Percentiles rank a stretch among this genome's conserved stretches.
Conservation (phyloP, 2,113 vertebrate species). For the Mellivora capensis region DNA sequence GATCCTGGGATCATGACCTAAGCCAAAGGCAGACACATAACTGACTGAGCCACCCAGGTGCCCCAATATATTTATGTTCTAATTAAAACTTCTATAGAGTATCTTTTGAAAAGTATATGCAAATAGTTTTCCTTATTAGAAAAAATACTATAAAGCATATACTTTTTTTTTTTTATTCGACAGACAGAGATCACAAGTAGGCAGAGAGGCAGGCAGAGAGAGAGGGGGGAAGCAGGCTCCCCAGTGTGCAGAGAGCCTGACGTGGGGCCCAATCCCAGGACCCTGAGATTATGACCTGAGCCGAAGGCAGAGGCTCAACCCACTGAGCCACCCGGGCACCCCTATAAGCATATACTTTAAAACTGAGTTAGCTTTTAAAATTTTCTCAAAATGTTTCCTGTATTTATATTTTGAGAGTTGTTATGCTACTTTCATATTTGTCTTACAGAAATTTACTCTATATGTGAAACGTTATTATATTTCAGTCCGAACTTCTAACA, state of each 20-base stretch:
- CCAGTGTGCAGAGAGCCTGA: too few species aligned
- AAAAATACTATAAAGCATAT: not conserved
- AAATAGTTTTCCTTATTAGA: conserved; percentile 3
- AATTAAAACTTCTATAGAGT: not conserved
- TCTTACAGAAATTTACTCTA: not conserved
- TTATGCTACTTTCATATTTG: not conserved
- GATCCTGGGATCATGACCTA: not conserved
- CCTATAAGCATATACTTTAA: not conserved
- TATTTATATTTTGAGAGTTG: not conserved
- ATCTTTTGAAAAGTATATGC: conserved; percentile 28
- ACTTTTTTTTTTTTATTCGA: too few species aligned
- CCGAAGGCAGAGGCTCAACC: too few species aligned
- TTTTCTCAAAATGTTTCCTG: conserved; percentile 11
- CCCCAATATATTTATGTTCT: not conserved
- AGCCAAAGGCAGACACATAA: not conserved
- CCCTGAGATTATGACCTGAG: too few species aligned
- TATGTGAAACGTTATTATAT: not conserved
- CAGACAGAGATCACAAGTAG: too few species aligned
- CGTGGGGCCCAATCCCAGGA: too few species aligned
- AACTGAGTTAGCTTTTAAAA: not conserved
- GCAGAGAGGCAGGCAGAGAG: too few species aligned
- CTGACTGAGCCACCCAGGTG: not conserved
- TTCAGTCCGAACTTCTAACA: conserved; percentile 11
- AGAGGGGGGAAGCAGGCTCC: too few species aligned
- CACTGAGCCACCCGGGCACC: too few species aligned